Percentiles rank a stretch among this genome's conserved stretches.
Evolutionary conservation across 2,113 vertebrate genomes (phyloP).

Genomic region (Anser brachyrhynchus): DNA sequence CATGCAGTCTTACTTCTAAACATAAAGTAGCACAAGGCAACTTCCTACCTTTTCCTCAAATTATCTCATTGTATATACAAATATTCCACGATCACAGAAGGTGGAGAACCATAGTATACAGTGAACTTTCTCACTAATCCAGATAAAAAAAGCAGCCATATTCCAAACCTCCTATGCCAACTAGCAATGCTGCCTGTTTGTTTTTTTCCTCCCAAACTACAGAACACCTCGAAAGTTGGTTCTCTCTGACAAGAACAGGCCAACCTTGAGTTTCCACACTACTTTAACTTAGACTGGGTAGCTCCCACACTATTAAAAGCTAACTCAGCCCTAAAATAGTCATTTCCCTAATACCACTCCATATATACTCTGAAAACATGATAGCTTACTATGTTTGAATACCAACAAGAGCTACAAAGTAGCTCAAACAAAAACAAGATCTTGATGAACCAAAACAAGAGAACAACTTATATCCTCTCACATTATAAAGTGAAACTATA

Average conservation of each 20-base stretch:
- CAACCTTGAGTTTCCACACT: not conserved
- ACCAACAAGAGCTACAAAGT: not conserved
- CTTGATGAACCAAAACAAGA: not conserved
- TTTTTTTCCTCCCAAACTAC: not conserved
- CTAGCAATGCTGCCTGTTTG: not conserved
- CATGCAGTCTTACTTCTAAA: not conserved
- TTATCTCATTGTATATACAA: not conserved
- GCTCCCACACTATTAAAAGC: not conserved
- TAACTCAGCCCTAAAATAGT: not conserved
- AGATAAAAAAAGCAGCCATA: not conserved
- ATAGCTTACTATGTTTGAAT: not conserved
- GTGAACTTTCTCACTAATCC: not conserved
- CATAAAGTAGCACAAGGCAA: not conserved
- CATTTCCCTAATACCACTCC: not conserved
- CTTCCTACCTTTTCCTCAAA: not conserved
- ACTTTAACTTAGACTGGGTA: not conserved
- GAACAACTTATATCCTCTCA: not conserved
- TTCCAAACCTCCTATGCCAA: not conserved
- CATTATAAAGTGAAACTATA: not conserved
- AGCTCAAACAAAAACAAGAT: not conserved
- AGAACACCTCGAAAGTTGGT: not conserved
- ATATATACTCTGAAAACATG: not conserved
- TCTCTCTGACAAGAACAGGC: not conserved
- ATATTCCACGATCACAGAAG: not conserved
- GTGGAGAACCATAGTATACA: not conserved